These are phyloP conservation scores for Drosophila erecta DNA, from an alignment of 1,140 invertebrate genomes.

Conservation along the genomic window DNA sequence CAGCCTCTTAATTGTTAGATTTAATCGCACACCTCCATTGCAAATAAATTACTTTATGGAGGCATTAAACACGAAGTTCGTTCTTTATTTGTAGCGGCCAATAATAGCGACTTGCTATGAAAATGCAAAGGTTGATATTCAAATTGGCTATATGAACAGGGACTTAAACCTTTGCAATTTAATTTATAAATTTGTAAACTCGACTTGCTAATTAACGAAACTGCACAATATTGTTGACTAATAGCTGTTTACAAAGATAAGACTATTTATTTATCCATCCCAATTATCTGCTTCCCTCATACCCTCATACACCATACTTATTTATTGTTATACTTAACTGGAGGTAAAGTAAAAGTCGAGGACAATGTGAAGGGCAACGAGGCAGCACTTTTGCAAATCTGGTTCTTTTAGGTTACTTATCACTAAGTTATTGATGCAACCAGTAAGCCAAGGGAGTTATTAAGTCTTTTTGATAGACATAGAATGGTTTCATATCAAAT, in stretches of 20 bases:
- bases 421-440: too few species aligned
- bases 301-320: too few species aligned
- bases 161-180: background rate
- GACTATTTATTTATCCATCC: too few species aligned
- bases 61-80: conserved; percentile 1
- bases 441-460: too few species aligned
- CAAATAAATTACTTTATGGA: conserved; percentile 10
- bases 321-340: too few species aligned
- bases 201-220: background rate
- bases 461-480: too few species aligned
- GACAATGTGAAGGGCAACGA: too few species aligned
- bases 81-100: background rate
- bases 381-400: too few species aligned
- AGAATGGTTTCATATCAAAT: too few species aligned
- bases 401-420: too few species aligned
- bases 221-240: background rate
- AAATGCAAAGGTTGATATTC: conserved; percentile 16
- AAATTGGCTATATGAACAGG: background rate
- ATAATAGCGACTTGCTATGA: background rate
- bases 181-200: background rate
- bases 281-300: too few species aligned
- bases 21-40: background rate
- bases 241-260: background rate
- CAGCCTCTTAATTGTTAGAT: background rate
- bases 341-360: too few species aligned